Base-by-base conservation (phyloP, 2,113 vertebrate species). In the Pardalotus punctatus region DNA sequence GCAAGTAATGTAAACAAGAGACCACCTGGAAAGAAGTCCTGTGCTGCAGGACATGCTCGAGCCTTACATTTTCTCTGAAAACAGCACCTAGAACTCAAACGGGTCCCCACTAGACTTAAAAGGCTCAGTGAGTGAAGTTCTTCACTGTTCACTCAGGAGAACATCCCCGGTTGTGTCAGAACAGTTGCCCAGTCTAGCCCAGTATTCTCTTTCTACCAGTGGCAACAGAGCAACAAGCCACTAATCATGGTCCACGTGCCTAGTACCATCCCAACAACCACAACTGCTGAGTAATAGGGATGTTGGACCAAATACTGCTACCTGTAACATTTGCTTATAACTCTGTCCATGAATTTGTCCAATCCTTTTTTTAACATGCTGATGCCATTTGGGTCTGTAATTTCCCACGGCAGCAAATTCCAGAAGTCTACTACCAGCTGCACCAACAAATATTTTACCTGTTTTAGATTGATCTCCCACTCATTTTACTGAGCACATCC, bases 111-210 rank as follows among this genome's bases (percentile, higher is more conserved):
- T 33, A 66, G 61, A 45, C 23, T 14, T 20, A 29, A 31, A 31
- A 42, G 33, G 14, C 50, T 69, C 45, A 56, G 27, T 2, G 21
- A 54, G 21, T 24, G 35, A 64, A 72, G 47, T 9, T 31, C 20
- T 47, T 31, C 12, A 24, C 15, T 54, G 22, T 18, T 45, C 28
- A 28, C 29, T 22, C 57, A 51, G 74, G 31, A 78, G 43, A 60
- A 47, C 36, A 12, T 5, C 25, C 33, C 33, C 78, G 62, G 0
- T 33, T 54, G 10, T 2, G 1, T 28, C 60, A 87, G n/a, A 70
- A 6, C 29, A 53, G 3, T 0, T 22, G 23, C 24, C 27, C 25
- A 7, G 6, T 4, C 27, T 29, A 80, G 43, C 24, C 48, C 2
- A 1, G 12, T 4, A 36, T 35, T 82, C 65, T 83, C 42, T 66